Conservation (phyloP, 2,797 vertebrate species). For the Erithacus rubecula region DNA sequence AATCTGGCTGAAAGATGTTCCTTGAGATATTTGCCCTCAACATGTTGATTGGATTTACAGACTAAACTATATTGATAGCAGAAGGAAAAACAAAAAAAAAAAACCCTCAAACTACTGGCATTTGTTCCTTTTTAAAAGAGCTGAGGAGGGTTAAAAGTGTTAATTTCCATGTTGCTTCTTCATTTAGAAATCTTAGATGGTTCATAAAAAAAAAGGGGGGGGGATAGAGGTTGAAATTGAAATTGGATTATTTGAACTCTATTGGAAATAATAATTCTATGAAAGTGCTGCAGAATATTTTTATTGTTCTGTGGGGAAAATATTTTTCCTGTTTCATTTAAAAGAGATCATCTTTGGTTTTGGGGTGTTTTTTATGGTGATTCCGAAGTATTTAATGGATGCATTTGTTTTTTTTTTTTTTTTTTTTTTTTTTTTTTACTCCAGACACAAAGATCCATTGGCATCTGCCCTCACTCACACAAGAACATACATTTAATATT, state of each 20-base stretch:
- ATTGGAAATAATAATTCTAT: neutral
- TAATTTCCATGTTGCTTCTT: neutral
- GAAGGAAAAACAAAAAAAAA: neutral
- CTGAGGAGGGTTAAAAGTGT: neutral
- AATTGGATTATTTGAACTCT: neutral
- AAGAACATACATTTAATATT: neutral
- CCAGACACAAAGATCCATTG: neutral
- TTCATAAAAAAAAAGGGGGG: accelerated
- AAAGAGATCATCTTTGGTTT: neutral
- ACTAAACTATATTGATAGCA: accelerated
- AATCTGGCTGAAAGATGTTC: neutral
- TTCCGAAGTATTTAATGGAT: neutral
- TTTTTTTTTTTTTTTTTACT: neutral
- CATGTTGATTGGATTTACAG: neutral
- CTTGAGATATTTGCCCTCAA: neutral
- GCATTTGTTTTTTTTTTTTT: neutral
- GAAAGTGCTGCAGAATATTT: neutral
- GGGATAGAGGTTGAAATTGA: neutral
- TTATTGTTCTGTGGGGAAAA: neutral
- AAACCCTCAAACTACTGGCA: accelerated
- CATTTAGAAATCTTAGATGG: neutral
- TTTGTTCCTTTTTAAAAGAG: neutral
- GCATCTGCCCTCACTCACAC: neutral
- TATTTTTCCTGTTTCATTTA: neutral
- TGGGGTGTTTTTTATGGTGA: neutral